Conservation (phyloP, 2,113 vertebrate species). For the Pseudopodoces humilis region DNA sequence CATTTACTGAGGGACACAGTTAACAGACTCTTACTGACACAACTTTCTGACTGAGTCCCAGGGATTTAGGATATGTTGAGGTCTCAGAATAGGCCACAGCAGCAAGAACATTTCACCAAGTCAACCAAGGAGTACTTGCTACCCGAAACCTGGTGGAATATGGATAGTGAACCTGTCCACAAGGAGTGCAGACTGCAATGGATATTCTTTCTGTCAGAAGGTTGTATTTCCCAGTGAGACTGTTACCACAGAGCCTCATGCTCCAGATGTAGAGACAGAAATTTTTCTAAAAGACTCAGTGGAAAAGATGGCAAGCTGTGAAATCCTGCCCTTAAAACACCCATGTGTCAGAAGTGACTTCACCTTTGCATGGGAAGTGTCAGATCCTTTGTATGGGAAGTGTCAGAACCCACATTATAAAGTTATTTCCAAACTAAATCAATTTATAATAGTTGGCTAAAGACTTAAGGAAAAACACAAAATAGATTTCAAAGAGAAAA, state of each 20-base stretch:
- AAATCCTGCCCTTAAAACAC: neutral
- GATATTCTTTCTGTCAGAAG: neutral
- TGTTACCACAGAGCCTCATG: neutral
- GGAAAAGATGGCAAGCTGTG: neutral
- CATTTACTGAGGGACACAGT: neutral
- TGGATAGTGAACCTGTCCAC: neutral
- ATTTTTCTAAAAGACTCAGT: neutral
- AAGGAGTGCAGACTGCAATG: neutral
- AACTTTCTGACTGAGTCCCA: neutral
- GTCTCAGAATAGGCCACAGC: neutral
- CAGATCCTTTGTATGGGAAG: neutral
- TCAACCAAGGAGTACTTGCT: neutral
- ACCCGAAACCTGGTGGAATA: neutral
- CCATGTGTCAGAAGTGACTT: neutral
- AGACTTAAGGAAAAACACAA: neutral
- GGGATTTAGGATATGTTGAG: neutral
- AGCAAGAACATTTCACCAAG: neutral
- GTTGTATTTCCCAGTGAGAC: neutral
- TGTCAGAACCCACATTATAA: neutral
- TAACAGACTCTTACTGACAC: neutral
- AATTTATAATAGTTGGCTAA: neutral
- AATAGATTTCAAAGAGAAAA: neutral
- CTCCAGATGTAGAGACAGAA: neutral
- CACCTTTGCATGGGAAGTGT: neutral
- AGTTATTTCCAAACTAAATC: neutral